Evolutionary conservation across 2,113 vertebrate species (phyloP).

Genomic region (Neoarius graeffei): DNA sequence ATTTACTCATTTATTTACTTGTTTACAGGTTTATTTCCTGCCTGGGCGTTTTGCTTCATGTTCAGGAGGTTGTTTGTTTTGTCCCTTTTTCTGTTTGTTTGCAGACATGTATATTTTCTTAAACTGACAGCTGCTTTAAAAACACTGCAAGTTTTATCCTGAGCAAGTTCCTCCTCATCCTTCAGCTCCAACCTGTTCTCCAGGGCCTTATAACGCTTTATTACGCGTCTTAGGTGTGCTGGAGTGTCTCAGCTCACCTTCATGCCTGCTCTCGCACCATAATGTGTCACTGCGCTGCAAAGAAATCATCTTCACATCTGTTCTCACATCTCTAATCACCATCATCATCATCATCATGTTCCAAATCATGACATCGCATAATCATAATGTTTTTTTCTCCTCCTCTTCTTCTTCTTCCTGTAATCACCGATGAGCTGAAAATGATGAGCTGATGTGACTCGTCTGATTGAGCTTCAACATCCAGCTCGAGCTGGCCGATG

Average conservation of each 20-base stretch:
- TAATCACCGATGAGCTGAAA: no score
- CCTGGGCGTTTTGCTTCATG: not conserved
- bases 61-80: not conserved
- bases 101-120: not conserved
- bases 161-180: no score
- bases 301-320: no score
- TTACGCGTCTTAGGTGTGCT: not conserved
- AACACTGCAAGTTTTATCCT: not conserved
- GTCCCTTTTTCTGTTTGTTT: not conserved
- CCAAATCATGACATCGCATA: not conserved
- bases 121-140: not conserved
- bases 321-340: no score
- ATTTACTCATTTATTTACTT: not conserved
- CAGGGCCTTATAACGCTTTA: not conserved
- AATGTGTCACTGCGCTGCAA: not conserved
- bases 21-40: not conserved
- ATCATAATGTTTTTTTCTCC: no score
- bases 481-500: not conserved
- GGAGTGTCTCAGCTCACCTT: not conserved
- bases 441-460: not conserved
- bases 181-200: not conserved
- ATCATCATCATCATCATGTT: not conserved
- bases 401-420: no score
- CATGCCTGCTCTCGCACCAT: not conserved
- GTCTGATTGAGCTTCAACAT: not conserved